These are phyloP conservation scores for Pachymerium ferrugineum DNA, from an alignment of 2,888 invertebrate genomes.

Conservation along the genomic window DNA sequence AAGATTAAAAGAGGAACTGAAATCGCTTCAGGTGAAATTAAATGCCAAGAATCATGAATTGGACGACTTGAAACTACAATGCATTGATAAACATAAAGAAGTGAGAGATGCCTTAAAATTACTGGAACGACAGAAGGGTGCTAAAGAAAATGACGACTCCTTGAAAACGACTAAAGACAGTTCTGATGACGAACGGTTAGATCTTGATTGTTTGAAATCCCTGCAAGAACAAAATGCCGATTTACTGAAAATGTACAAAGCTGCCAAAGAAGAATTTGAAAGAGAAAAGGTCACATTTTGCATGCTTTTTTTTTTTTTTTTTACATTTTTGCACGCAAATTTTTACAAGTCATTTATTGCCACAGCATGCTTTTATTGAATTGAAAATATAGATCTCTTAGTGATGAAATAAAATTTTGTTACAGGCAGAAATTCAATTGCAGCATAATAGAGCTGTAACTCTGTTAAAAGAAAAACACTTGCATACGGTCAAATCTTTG, in stretches of 20 bases:
- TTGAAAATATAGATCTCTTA: background rate
- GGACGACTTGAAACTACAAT: background rate
- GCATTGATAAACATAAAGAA: background rate
- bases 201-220: background rate
- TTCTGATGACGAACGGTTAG: background rate
- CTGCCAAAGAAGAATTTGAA: constrained; percentile 14
- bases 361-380: background rate
- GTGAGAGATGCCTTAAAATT: background rate
- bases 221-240: constrained; percentile 30
- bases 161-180: background rate
- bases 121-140: background rate
- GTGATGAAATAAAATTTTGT: background rate
- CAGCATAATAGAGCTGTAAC: background rate
- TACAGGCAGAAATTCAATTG: constrained; percentile 5
- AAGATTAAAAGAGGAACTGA: background rate
- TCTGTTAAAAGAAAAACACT: background rate
- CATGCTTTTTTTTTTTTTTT: background rate
- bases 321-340: background rate
- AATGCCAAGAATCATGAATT: background rate
- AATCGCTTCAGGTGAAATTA: background rate
- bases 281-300: constrained; percentile 30
- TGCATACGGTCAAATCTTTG: constrained; percentile 9
- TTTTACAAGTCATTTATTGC: background rate
- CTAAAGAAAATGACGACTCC: background rate
- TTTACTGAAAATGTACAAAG: constrained; percentile 14